These are phyloP conservation scores for Pseudochirops corinnae DNA, from an alignment of 2,797 vertebrate species.

Conservation along the genomic window DNA sequence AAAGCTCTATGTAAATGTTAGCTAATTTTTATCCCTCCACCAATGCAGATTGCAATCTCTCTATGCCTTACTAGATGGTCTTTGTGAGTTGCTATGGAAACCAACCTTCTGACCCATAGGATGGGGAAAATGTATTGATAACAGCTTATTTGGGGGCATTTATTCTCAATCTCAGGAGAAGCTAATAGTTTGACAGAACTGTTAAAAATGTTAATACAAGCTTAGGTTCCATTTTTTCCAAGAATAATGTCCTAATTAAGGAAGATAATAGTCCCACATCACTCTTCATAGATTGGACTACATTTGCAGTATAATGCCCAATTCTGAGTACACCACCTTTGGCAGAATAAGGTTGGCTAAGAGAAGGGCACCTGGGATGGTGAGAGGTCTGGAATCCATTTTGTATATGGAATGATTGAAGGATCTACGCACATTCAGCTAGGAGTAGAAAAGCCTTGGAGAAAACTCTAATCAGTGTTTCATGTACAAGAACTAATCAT, in stretches of 20 bases:
- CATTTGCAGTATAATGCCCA: not conserved
- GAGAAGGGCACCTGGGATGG: not conserved
- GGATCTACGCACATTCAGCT: not conserved
- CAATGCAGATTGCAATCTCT: not conserved
- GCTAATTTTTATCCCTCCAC: not conserved
- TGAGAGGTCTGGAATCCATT: not conserved
- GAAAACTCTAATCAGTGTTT: not conserved
- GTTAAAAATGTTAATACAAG: constrained; percentile 7
- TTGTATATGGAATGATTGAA: not conserved
- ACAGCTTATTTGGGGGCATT: not conserved
- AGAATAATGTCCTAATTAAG: constrained; percentile 25
- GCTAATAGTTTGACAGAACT: not conserved
- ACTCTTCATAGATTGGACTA: not conserved
- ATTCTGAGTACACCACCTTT: constrained; percentile 1
- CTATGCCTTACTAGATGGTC: not conserved
- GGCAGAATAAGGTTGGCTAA: not conserved
- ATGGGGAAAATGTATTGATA: not conserved
- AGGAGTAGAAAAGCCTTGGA: not conserved
- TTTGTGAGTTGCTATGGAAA: not conserved
- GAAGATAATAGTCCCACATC: not conserved
- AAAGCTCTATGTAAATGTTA: not conserved
- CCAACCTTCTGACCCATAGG: not conserved
- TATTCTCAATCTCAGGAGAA: not conserved
- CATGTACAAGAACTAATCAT: not conserved
- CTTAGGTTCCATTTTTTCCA: constrained; percentile 6